Evolutionary conservation across 1,140 invertebrate species (phyloP).

Genomic region (Heliconius melpomene): DNA sequence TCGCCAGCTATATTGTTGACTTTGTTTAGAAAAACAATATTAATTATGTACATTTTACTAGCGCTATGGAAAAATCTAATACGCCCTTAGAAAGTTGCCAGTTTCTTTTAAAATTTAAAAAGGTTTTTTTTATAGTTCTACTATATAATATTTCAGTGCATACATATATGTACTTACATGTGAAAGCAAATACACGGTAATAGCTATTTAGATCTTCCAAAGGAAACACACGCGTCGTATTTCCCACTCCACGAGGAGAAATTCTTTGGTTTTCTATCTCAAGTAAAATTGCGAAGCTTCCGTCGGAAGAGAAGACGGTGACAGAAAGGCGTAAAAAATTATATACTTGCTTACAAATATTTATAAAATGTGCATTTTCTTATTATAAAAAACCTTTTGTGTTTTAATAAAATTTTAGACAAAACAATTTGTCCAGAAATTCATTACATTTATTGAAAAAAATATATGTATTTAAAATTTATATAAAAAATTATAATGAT

Average conservation of each 20-base stretch:
- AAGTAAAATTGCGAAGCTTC: constrained; percentile 9
- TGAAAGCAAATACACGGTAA: background rate
- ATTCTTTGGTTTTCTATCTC: constrained; percentile 6
- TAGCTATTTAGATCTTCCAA: background rate
- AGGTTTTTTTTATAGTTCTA: background rate
- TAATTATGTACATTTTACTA: background rate
- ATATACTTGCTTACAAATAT: background rate
- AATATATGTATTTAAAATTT: no score
- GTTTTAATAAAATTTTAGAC: background rate
- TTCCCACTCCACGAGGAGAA: background rate
- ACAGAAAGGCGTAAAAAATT: background rate
- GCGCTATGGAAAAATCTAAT: no score
- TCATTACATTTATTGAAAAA: no score
- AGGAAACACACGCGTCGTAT: background rate
- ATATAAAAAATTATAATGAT: no score
- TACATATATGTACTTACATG: background rate
- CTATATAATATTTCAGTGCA: background rate
- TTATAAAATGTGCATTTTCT: background rate
- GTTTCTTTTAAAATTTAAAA: no score
- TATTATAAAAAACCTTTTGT: background rate
- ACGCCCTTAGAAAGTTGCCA: no score
- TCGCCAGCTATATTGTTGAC: background rate
- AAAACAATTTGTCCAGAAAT: no score
- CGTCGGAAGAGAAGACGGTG: constrained; percentile 8
- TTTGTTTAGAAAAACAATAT: background rate